Evolutionary conservation across 2,113 vertebrate species (phyloP), one percentile per base, ranked within the genome.

Genomic region (Gallinago jamesoni): DNA sequence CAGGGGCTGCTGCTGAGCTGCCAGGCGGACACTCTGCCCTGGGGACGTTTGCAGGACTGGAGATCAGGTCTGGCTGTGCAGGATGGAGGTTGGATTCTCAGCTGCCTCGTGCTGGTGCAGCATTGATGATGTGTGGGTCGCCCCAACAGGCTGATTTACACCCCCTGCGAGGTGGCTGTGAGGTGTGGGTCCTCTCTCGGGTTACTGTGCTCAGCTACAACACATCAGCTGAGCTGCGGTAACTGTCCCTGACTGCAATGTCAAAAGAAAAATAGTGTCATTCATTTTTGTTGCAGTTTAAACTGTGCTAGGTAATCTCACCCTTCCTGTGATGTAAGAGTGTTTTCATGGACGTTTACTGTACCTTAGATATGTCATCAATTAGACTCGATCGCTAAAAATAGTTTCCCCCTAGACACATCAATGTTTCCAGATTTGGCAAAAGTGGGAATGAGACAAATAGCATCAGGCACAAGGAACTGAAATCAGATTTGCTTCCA

Each of bases 21-120:
- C 14, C 16, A 31, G 52, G 28, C 12, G 35, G 60, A 63, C 0
- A 0, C 45, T 53, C 35, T 31, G 18, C 23, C 20, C n/a, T 52
- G 12, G 15, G 22, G 23, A 2, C 47, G 7, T 59, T 68, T 50
- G 35, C 24, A 66, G 43, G 82, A 62, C 47, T 59, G 25, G 50
- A 76, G 35, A 50, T 69, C 30, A 14, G 30, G 19, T 89, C 33
- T 27, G 41, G 28, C 12, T 81, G 9, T 67, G 43, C 33, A 57
- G 57, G 27, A 27, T 2, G 45, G 67, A 62, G 43, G 50, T 5
- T 64, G 81, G 37, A 30, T 83, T 90, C 83, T 76, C 52, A 69
- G 7, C 28, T 90, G 47, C 23, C 27, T 37, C 24, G 18, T 81
- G 37, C 53, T 79, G 45, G 6, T 63, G 27, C 27, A 39, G 12